Base-by-base conservation (phyloP, 1,140 invertebrate genomes). In the Yoshiicerus persimilis region DNA sequence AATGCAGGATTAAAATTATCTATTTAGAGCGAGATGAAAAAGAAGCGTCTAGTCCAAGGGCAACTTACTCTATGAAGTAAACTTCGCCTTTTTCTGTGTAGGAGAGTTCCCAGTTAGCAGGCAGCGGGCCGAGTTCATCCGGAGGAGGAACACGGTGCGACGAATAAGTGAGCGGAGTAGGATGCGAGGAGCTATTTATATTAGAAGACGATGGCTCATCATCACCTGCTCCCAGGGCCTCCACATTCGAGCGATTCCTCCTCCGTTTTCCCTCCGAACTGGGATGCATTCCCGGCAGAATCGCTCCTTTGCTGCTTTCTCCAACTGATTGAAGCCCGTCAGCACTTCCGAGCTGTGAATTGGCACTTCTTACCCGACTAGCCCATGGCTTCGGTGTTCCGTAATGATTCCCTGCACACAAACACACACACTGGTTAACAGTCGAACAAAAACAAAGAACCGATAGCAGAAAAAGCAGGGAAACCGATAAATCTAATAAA, bases 21-120 rank as follows among this genome's bases (percentile, higher is more conserved):
- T 70, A 70, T 66, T 66, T 66, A 25, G 27, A 66, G 62, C n/a
- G 25, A 27, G n/a, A 20, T 16, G 62, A n/a, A 1, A 23, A 64
- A 64, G 39, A 64, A 64, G 20, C 20, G 25, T 23, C 20, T 66
- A 4, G 64, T 70, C 27, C 20, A 34, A 36, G 75, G 20, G 38
- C 30, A 41, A 95, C 96, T 95, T 94, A 99, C 98, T 99, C 98
- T 91, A 99, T 99, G 92, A 99, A 99, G 93, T 99, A 99, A 87
- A 97, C 95, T 94, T 99, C 98, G 89, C 98, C 98, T 89, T 97
- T 96, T 88, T 99, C 97, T 9, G 98, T 98, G 91, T 96, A 99
- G 23, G 98, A 97, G 92, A 98, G 98, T 92, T 99, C 98, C 98
- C 98, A 99, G 93, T 99, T 98, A 10, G 95, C 94, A 80, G 98